Evolutionary conservation across 64 coral and sea anemone species (phyloP), one percentile per base, ranked within the genome.

Genomic region (Stichodactyla mertensii): DNA sequence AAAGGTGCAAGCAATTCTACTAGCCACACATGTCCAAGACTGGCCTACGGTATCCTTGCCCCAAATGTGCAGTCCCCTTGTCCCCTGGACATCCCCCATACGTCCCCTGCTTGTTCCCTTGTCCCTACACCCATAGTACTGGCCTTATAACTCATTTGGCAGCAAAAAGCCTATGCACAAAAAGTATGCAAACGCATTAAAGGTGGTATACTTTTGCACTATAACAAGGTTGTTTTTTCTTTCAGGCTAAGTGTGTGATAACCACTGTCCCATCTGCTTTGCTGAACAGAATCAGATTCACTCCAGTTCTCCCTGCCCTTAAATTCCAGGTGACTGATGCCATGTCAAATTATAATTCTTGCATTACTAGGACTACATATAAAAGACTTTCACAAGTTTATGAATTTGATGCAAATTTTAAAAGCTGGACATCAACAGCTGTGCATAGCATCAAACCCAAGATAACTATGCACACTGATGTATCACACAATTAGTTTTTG

Each of bases 221-320:
- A 15, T 54, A 18, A 82, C 14, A 52, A 69, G 24, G 16, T 71
- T 60, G 2, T 71, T 86, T 52, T 57, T n/a, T 78, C 31, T 69
- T 86, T 80, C n/a, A 93, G 92, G 87, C 83, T 14, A 88, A 86
- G 14, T 89, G 84, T 86, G 71, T 93, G 14, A 89, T 93, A 54
- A 57, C 55, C 10, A 81, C 92, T 31, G 78, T 93, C 84, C 87
- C 92, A 71, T 84, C 87, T 27, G 22, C 87, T 15, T 70, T 93
- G 53, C 54, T 93, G 19, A 88, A 86, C 9, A 85, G 83, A 80
- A 89, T 93, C 19, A 79, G 87, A 28, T 93, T 93, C 54, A 85
- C 55, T 16, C 92, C 92, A 67, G 55, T 71, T 6, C 83, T 93
- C 11, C 87, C 92, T 64, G 77, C 87, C 1, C 87, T 93, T 11